These are phyloP conservation scores for Thalassophryne amazonica DNA, from an alignment of 2,797 vertebrate species.

Conservation along the genomic window DNA sequence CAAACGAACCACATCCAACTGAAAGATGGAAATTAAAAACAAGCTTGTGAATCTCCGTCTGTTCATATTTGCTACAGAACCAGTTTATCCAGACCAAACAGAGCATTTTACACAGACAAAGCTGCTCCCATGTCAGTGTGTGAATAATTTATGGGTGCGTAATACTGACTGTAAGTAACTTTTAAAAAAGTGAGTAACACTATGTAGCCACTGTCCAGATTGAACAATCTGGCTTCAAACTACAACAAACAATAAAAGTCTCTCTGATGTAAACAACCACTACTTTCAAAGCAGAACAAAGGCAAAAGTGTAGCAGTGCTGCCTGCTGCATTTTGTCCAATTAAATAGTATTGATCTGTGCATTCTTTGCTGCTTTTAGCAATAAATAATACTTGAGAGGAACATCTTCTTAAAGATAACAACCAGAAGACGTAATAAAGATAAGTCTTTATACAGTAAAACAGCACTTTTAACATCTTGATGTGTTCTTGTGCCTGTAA, in stretches of 20 bases:
- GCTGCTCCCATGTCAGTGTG: not conserved
- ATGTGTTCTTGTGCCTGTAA: slow-evolving; percentile 4
- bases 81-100: not conserved
- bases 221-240: slow-evolving; percentile 11
- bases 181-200: slow-evolving; percentile 14
- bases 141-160: not conserved
- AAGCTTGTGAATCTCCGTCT: not conserved
- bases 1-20: slow-evolving; percentile 18
- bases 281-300: slow-evolving; percentile 31
- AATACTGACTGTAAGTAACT: slow-evolving; percentile 32
- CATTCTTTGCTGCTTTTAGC: not conserved
- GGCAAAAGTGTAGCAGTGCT: slow-evolving; percentile 47
- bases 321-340: not conserved
- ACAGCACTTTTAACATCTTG: slow-evolving; percentile 9
- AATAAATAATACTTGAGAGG: slow-evolving; percentile 33
- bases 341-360: slow-evolving; percentile 5
- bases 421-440: slow-evolving; percentile 3
- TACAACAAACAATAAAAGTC: slow-evolving; percentile 24
- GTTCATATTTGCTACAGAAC: not conserved
- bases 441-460: not conserved
- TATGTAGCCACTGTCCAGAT: slow-evolving; percentile 1
- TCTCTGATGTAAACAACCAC: slow-evolving; percentile 22
- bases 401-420: not conserved
- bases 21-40: not conserved
- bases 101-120: not conserved